Percentiles rank a stretch among this genome's conserved stretches.
These are phyloP conservation scores for Mythimna vitellina DNA, from an alignment of 2,888 invertebrate genomes.

Conservation along the genomic window DNA sequence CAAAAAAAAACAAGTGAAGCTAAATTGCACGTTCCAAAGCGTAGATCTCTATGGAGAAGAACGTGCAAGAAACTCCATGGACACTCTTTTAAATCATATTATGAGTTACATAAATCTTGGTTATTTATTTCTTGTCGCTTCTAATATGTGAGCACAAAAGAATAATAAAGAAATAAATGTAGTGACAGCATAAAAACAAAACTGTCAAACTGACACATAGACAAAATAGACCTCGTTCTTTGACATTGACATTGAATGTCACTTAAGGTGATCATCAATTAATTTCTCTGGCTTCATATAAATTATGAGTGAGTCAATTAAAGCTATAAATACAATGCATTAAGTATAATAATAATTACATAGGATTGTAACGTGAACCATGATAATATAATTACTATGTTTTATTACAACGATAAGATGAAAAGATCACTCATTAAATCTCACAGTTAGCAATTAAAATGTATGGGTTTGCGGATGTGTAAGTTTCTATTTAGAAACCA, in stretches of 20 bases:
- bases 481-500: not conserved
- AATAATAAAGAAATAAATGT: too few species aligned
- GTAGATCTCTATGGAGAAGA: too few species aligned
- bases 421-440: slow-evolving; percentile 13
- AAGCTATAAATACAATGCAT: slow-evolving; percentile 3
- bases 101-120: too few species aligned
- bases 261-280: not conserved
- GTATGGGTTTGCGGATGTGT: not conserved
- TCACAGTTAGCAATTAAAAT: not conserved
- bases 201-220: too few species aligned
- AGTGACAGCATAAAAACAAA: too few species aligned
- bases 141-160: too few species aligned
- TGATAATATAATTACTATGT: not conserved
- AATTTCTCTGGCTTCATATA: not conserved
- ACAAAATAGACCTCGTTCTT: not conserved
- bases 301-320: not conserved
- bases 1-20: too few species aligned
- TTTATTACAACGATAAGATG: slow-evolving; percentile 4
- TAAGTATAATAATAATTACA: slow-evolving; percentile 16
- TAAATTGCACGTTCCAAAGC: too few species aligned
- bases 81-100: too few species aligned
- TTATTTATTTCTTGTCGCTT: too few species aligned
- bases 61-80: too few species aligned
- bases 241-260: slow-evolving; percentile 2
- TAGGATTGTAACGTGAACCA: not conserved